phyloP scores from a whole-genome alignment of 2,797 vertebrate genomes.

The Huso huso region DNA sequence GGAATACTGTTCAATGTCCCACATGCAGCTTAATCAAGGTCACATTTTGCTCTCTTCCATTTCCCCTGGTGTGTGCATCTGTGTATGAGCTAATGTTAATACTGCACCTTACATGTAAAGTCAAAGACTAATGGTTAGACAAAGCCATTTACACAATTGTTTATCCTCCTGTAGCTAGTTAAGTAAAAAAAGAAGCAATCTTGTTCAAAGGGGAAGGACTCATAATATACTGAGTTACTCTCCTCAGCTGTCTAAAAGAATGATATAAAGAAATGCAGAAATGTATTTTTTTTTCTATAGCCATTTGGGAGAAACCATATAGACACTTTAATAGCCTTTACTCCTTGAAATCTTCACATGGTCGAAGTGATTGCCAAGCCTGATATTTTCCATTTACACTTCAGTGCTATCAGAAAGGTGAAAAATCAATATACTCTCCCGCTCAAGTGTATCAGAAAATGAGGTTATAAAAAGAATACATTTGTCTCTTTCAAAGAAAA shows the following conservation, averaged over 20 bases:
- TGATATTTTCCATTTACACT: slow-evolving; percentile 79
- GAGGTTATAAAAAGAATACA: slow-evolving; percentile 72
- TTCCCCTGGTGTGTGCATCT: slow-evolving; percentile 53
- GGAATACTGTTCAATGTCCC: not conserved
- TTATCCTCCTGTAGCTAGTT: slow-evolving; percentile 71
- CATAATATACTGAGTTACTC: slow-evolving; percentile 50
- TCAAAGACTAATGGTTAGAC: slow-evolving; percentile 76
- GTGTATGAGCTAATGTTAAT: slow-evolving; percentile 72
- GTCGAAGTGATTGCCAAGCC: slow-evolving; percentile 73
- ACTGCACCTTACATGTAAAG: slow-evolving; percentile 70
- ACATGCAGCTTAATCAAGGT: slow-evolving; percentile 68
- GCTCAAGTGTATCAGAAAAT: slow-evolving; percentile 72
- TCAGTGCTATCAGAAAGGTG: slow-evolving; percentile 68
- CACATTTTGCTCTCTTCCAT: slow-evolving; percentile 76
- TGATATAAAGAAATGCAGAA: slow-evolving; percentile 72
- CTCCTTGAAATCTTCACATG: slow-evolving; percentile 68
- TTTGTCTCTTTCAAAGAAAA: slow-evolving; percentile 72
- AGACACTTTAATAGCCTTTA: slow-evolving; percentile 73
- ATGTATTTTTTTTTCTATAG: slow-evolving; percentile 61
- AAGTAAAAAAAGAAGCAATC: slow-evolving; percentile 60
- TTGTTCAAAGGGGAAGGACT: not conserved
- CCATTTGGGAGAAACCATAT: slow-evolving; percentile 70
- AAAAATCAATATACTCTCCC: slow-evolving; percentile 78
- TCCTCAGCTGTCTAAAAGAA: slow-evolving; percentile 70
- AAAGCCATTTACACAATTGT: slow-evolving; percentile 76